Percentiles rank a stretch among this genome's conserved stretches.
These are phyloP conservation scores for Cephus pulcher DNA, from an alignment of 2,888 invertebrate genomes.

Conservation along the genomic window DNA sequence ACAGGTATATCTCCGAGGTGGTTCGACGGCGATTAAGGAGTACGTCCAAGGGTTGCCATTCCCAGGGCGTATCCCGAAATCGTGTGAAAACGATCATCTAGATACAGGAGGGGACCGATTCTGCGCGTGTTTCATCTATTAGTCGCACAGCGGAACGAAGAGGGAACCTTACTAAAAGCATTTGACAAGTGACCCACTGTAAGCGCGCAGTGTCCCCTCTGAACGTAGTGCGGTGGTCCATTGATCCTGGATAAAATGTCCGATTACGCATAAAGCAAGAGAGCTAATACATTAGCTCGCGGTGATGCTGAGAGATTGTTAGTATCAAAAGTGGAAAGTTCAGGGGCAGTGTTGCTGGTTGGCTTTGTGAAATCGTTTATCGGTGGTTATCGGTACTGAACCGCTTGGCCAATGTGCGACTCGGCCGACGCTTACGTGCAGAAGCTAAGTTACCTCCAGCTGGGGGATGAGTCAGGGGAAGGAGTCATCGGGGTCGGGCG, in stretches of 20 bases:
- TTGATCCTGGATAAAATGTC: neutral
- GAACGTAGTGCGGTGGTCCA: neutral
- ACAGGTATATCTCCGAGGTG: neutral
- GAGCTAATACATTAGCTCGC: neutral
- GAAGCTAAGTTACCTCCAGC: conserved; percentile 60
- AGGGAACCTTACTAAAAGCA: neutral
- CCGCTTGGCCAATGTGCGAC: conserved; percentile 58
- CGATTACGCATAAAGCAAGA: neutral
- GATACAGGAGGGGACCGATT: conserved; percentile 14
- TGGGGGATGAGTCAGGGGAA: conserved; percentile 53
- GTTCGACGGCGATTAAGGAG: neutral
- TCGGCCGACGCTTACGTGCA: conserved; percentile 61
- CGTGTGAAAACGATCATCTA: conserved; percentile 23
- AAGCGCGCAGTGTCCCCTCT: neutral
- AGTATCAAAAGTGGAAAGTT: neutral
- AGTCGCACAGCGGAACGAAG: neutral
- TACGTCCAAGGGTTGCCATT: neutral
- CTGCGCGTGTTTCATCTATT: conserved; percentile 18
- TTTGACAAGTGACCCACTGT: neutral
- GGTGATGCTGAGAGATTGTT: neutral
- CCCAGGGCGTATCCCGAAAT: conserved; percentile 51
- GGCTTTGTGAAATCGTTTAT: neutral
- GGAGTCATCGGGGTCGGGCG: conserved; percentile 31
- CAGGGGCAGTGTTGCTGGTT: neutral
- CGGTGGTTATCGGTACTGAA: neutral